A percentile compares a stretch with the other conserved stretches of the same genome.
Conservation (phyloP, 2,888 invertebrate species). For the Andrena bicolor region DNA sequence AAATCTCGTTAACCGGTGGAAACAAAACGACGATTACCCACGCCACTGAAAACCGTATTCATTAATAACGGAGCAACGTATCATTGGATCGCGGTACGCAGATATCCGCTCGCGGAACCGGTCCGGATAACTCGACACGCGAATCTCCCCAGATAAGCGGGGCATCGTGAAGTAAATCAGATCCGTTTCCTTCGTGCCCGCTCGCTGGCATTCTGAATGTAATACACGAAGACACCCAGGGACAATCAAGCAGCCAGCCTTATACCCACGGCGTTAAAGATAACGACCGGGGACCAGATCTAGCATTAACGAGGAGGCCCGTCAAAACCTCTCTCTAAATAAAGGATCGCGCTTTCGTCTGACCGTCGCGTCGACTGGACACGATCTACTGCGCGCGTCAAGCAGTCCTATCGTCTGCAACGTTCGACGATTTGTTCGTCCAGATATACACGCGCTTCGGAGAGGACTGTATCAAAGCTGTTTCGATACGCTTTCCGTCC, state of each 20-base stretch:
- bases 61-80: conserved; percentile 71
- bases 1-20: conserved; percentile 61
- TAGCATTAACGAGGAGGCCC: conserved; percentile 40
- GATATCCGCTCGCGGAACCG: conserved; percentile 67
- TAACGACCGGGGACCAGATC: conserved; percentile 52
- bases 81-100: conserved; percentile 68
- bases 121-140: conserved; percentile 67
- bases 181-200: conserved; percentile 46
- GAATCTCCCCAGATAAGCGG: conserved; percentile 69
- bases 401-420: conserved; percentile 1
- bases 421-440: not conserved
- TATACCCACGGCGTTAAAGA: conserved; percentile 48
- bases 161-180: conserved; percentile 66
- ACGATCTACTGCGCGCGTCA: conserved; percentile 13
- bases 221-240: conserved; percentile 57
- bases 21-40: conserved; percentile 64
- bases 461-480: conserved; percentile 32
- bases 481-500: conserved; percentile 35
- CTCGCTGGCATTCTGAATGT: conserved; percentile 55
- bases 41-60: conserved; percentile 67
- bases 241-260: conserved; percentile 64
- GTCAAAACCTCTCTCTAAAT: conserved; percentile 35
- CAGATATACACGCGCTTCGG: not conserved
- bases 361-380: conserved; percentile 2
- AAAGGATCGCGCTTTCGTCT: conserved; percentile 19